Conservation (phyloP, 2,113 vertebrate species). For the Oncorhynchus nerka region DNA sequence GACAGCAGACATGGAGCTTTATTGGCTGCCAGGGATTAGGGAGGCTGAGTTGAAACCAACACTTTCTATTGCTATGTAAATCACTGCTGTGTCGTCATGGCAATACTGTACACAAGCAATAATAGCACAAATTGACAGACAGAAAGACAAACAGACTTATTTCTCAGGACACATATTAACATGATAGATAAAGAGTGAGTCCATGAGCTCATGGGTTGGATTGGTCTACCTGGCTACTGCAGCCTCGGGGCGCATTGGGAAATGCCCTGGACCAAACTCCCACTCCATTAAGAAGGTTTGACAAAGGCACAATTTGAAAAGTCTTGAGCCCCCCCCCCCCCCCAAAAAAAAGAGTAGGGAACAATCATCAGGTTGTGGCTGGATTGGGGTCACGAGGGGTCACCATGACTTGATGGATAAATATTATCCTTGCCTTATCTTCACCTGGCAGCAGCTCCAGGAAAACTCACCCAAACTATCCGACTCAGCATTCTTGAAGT, state of each 20-base stretch:
- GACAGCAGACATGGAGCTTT: conserved; percentile 10
- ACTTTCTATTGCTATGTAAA: conserved; percentile 30
- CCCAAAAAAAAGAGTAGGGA: too few species aligned
- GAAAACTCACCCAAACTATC: conserved; percentile 27
- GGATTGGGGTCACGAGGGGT: conserved; percentile 55
- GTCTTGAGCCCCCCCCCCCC: conserved; percentile 10
- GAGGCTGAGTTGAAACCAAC: conserved; percentile 40
- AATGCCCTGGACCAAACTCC: conserved; percentile 11
- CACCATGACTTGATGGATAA: conserved; percentile 38
- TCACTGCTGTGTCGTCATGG: neutral
- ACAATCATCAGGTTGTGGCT: conserved; percentile 2
- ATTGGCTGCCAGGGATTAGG: conserved; percentile 41
- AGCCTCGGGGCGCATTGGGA: neutral
- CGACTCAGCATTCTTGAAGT: conserved; percentile 8
- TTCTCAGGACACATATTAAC: neutral
- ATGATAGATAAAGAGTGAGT: neutral
- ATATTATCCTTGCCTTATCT: conserved; percentile 47
- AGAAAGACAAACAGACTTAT: neutral
- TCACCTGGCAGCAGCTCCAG: conserved; percentile 11
- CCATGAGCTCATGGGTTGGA: neutral
- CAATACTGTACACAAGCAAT: neutral
- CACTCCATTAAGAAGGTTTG: conserved; percentile 54
- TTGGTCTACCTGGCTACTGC: neutral
- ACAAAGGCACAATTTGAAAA: conserved; percentile 52
- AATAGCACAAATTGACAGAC: neutral